A percentile compares a stretch with the other conserved stretches of the same genome.
Conservation (phyloP, 2,113 vertebrate species). For the Chaetura pelagica region DNA sequence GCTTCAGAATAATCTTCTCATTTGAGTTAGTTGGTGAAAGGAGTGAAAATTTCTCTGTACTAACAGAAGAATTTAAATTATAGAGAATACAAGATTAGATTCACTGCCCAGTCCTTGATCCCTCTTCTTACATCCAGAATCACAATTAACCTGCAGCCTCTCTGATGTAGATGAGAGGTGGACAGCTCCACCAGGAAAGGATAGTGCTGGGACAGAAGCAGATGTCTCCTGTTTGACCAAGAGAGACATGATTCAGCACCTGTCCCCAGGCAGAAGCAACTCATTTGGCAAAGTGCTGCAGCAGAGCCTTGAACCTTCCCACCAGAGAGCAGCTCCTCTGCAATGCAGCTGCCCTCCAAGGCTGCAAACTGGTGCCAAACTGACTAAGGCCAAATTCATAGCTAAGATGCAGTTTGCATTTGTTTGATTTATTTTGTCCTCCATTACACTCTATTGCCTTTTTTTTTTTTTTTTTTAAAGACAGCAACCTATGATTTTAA, state of each 20-base stretch:
- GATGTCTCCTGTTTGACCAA: slow-evolving; percentile 34
- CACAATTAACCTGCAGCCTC: background rate
- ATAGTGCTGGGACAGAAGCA: background rate
- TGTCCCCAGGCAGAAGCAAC: slow-evolving; percentile 14
- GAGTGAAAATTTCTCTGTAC: background rate
- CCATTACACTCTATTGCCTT: background rate
- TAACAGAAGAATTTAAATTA: background rate
- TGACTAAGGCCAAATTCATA: slow-evolving; percentile 26
- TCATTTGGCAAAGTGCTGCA: slow-evolving; percentile 24
- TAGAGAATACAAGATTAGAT: background rate
- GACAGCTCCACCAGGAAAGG: background rate
- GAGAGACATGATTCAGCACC: slow-evolving; percentile 15
- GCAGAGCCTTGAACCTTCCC: background rate
- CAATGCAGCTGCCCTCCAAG: slow-evolving; percentile 58
- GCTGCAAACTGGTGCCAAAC: slow-evolving; percentile 31
- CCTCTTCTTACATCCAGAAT: background rate
- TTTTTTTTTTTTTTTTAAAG: background rate
- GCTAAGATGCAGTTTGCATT: slow-evolving; percentile 30
- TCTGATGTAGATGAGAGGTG: background rate
- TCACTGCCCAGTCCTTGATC: background rate
- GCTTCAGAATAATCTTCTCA: background rate
- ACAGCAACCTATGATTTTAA: background rate
- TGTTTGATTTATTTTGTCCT: slow-evolving; percentile 53
- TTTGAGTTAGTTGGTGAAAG: background rate
- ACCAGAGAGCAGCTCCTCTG: slow-evolving; percentile 23